Conservation (phyloP, 2,113 vertebrate genomes). For the Dipodomys merriami region DNA sequence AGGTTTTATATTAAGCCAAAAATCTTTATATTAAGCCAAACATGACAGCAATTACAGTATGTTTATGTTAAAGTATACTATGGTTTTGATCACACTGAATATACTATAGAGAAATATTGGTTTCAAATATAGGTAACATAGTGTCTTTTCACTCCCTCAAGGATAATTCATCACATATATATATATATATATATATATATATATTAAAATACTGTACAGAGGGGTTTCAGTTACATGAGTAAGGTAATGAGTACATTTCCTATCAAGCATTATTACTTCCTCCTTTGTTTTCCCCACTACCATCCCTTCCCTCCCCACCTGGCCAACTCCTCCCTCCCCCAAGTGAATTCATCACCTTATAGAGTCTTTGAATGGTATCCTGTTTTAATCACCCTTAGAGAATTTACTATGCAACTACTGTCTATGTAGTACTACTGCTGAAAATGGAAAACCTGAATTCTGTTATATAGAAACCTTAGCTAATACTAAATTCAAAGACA, state of each 20-base stretch:
- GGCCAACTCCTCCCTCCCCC: too few species aligned
- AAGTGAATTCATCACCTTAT: constrained; percentile 33
- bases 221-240: too few species aligned
- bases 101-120: constrained; percentile 44
- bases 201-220: too few species aligned
- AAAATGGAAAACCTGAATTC: constrained; percentile 10
- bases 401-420: constrained; percentile 42
- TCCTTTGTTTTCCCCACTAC: too few species aligned
- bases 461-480: neutral
- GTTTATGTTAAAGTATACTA: constrained; percentile 54
- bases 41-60: constrained; percentile 60
- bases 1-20: constrained; percentile 54
- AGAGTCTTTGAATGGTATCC: constrained; percentile 52
- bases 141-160: neutral
- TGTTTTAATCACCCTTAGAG: constrained; percentile 20
- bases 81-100: constrained; percentile 49
- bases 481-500: constrained; percentile 42
- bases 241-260: too few species aligned
- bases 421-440: neutral
- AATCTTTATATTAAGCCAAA: constrained; percentile 45
- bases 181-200: too few species aligned
- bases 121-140: constrained; percentile 52
- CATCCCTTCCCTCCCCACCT: too few species aligned
- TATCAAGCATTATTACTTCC: too few species aligned
- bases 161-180: neutral